Conservation (phyloP, 2,797 vertebrate species). For the Champsocephalus esox region DNA sequence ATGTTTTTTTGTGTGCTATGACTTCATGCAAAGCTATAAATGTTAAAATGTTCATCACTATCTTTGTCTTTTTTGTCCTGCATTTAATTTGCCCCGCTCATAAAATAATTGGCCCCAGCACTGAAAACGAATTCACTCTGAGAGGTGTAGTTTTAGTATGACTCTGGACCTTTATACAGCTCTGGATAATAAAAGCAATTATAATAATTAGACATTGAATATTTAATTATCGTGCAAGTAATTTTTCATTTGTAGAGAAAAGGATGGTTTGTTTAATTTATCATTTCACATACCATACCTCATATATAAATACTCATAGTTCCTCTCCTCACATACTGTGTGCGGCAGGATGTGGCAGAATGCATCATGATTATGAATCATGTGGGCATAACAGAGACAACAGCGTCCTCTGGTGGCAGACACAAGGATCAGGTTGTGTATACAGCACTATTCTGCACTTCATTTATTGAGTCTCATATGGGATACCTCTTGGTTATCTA, state of each 20-base stretch:
- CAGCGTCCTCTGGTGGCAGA: slow-evolving; percentile 55
- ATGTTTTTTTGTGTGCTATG: too few relatives aligned
- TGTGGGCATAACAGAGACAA: slow-evolving; percentile 7
- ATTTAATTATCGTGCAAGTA: neutral
- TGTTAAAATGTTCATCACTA: too few relatives aligned
- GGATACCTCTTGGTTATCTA: too few relatives aligned
- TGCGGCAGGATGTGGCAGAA: neutral
- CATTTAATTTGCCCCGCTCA: too few relatives aligned
- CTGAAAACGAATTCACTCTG: too few relatives aligned
- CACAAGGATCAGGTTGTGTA: neutral
- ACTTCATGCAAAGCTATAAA: too few relatives aligned
- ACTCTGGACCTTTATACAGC: neutral
- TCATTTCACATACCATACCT: neutral
- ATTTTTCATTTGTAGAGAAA: neutral
- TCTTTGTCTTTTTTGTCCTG: too few relatives aligned
- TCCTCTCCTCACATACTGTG: neutral
- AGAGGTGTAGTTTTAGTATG: neutral
- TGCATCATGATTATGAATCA: neutral
- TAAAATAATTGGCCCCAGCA: too few relatives aligned
- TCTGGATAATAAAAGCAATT: neutral
- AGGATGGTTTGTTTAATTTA: neutral
- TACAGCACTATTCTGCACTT: too few relatives aligned
- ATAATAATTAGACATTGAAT: neutral
- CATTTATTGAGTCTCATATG: too few relatives aligned
- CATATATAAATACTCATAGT: neutral